Evolutionary conservation across 1,140 invertebrate species (phyloP).

Genomic region (Drosophila orena): DNA sequence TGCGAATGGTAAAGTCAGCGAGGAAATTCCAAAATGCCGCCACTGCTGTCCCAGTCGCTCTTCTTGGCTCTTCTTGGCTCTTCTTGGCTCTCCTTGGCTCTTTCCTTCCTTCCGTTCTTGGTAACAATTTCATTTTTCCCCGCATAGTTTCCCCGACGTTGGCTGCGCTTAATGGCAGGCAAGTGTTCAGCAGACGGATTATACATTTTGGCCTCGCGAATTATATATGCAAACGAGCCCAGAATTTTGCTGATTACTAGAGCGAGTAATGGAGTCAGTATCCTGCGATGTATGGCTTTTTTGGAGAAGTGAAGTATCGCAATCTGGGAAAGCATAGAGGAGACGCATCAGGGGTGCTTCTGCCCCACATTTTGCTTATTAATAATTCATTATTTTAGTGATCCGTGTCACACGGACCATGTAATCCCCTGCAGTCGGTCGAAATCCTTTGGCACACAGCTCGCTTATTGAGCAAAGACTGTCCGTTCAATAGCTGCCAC

Average conservation of each 20-base stretch:
- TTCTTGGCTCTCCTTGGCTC: too few species aligned
- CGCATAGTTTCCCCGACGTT: constrained; percentile 31
- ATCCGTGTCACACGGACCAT: neutral
- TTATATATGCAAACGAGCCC: constrained; percentile 49
- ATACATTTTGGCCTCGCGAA: constrained; percentile 31
- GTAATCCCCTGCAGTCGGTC: neutral
- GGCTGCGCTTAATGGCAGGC: constrained; percentile 41
- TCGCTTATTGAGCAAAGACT: constrained; percentile 41
- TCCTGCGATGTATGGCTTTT: constrained; percentile 23
- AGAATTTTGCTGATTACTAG: constrained; percentile 39
- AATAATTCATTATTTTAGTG: constrained; percentile 17
- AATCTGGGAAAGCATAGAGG: neutral
- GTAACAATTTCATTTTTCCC: constrained; percentile 50
- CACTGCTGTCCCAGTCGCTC: neutral
- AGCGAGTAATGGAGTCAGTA: constrained; percentile 18
- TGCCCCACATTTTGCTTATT: neutral
- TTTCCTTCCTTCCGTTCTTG: constrained; percentile 1
- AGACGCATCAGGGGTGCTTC: neutral
- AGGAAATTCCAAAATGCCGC: constrained; percentile 40
- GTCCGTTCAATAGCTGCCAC: constrained; percentile 49
- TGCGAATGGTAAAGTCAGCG: constrained; percentile 44
- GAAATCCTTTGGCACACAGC: constrained; percentile 4
- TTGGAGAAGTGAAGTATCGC: constrained; percentile 23
- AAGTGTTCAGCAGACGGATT: constrained; percentile 30
- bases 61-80: too few species aligned